phyloP scores from a whole-genome alignment of 2,113 vertebrate species.

The Callithrix jacchus region DNA sequence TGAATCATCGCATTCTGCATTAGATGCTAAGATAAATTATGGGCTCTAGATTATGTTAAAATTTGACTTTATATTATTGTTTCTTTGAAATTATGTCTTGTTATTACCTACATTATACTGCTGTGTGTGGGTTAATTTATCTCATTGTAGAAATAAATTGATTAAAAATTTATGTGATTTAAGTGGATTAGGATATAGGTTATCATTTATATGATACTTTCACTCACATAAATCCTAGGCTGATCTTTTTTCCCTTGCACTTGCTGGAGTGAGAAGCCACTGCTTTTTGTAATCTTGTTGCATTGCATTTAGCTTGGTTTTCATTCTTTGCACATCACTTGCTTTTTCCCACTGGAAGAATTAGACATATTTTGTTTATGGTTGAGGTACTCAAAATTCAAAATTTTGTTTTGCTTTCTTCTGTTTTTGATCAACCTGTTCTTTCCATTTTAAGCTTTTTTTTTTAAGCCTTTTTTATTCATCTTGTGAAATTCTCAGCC shows the following conservation, averaged over 20 bases:
- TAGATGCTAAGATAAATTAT: neutral
- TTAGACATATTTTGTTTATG: too few relatives aligned
- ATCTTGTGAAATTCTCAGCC: neutral
- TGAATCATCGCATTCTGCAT: rapidly evolving
- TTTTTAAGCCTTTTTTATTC: neutral
- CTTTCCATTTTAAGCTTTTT: rapidly evolving
- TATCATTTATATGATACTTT: neutral
- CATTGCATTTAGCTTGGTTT: rapidly evolving
- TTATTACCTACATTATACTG: neutral
- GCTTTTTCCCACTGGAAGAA: neutral
- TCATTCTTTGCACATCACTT: neutral
- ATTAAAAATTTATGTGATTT: neutral
- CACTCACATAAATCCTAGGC: neutral
- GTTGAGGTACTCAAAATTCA: neutral
- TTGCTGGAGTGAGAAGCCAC: too few relatives aligned
- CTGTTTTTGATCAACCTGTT: neutral
- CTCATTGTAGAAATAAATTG: neutral
- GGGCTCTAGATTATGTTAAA: rapidly evolving
- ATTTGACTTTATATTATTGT: neutral
- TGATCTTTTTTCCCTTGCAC: neutral
- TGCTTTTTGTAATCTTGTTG: rapidly evolving
- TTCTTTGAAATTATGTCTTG: neutral
- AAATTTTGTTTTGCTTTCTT: neutral
- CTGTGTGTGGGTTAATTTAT: neutral
- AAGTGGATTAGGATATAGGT: neutral